Conservation (phyloP, 2,888 invertebrate species). For the Eristalis tenax region DNA sequence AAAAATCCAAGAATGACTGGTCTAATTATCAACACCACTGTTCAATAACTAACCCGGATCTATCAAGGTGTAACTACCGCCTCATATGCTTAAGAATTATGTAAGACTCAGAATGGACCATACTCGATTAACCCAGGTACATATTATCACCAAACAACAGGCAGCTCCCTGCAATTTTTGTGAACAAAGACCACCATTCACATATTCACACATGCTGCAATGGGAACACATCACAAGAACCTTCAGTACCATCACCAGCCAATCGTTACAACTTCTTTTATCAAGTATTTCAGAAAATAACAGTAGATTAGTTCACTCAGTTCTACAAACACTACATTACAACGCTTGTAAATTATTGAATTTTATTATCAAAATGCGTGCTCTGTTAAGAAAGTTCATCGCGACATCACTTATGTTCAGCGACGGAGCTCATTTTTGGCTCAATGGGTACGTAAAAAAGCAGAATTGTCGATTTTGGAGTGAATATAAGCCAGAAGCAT, state of each 20-base stretch:
- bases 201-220: conserved; percentile 4
- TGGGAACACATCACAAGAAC: conserved; percentile 4
- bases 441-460: no score
- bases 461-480: no score
- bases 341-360: no score
- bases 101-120: no score
- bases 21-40: conserved; percentile 1
- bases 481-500: no score
- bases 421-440: no score
- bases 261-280: conserved; percentile 5
- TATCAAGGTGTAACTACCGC: not conserved
- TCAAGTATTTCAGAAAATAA: conserved; percentile 5
- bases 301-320: conserved; percentile 6
- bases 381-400: no score
- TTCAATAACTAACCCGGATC: not conserved
- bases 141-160: conserved; percentile 4
- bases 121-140: not conserved
- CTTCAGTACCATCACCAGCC: conserved; percentile 1
- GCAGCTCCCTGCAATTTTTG: not conserved
- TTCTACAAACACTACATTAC: not conserved
- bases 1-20: not conserved
- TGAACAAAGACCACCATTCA: not conserved
- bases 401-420: no score
- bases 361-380: no score
- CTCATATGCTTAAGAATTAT: not conserved